Percentiles rank a stretch among this genome's conserved stretches.
Evolutionary conservation across 2,113 vertebrate species (phyloP).

Genomic region (Halcyon senegalensis): DNA sequence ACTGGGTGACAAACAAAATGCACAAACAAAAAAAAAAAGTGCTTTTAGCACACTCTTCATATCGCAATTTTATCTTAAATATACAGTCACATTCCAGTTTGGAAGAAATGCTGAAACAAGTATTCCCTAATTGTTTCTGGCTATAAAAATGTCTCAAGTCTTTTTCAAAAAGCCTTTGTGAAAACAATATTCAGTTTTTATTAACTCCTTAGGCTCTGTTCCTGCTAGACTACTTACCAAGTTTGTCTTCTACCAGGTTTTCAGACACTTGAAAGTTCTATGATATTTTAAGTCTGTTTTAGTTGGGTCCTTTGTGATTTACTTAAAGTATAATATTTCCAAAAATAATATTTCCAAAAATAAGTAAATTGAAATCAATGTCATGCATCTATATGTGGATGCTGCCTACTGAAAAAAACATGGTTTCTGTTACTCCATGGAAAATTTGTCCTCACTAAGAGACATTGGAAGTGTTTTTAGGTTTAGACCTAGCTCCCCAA

Average conservation of each 20-base stretch:
- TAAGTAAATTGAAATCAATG: not conserved
- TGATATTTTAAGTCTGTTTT: constrained; percentile 9
- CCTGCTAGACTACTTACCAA: constrained; percentile 15
- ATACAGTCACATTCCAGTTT: constrained; percentile 77
- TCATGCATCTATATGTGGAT: not conserved
- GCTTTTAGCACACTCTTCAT: constrained; percentile 84
- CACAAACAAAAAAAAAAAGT: constrained; percentile 86
- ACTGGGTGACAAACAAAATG: constrained; percentile 87
- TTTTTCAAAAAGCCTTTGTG: constrained; percentile 77
- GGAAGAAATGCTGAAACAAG: constrained; percentile 80
- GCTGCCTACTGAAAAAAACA: not conserved
- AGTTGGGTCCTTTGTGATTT: constrained; percentile 2
- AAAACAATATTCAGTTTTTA: constrained; percentile 76
- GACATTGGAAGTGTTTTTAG: not conserved
- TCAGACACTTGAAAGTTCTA: constrained; percentile 19
- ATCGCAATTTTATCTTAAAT: constrained; percentile 86
- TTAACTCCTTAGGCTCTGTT: constrained; percentile 75
- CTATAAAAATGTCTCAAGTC: constrained; percentile 78
- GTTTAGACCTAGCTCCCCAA: not conserved
- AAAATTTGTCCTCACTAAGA: not conserved
- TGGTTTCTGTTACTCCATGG: not conserved
- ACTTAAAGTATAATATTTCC: not conserved
- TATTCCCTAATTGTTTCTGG: constrained; percentile 85
- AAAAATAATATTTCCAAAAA: constrained; percentile 18
- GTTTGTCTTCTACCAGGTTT: constrained; percentile 41